Base-by-base conservation (phyloP, 2,113 vertebrate species). In the Mesoclemmys tuberculata region DNA sequence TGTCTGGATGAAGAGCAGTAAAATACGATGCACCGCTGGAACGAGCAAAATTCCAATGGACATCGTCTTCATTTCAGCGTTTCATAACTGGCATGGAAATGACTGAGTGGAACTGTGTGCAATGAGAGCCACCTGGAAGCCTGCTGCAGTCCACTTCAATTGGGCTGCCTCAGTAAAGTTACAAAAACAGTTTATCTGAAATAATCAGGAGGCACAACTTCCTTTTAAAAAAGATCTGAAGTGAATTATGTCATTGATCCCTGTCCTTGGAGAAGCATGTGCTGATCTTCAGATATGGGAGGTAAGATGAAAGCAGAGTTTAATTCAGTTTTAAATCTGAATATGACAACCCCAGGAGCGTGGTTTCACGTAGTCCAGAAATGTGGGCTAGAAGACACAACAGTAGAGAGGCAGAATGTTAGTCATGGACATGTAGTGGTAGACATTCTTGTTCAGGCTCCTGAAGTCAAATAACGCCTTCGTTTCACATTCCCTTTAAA, bases 321-420 rank as follows among this genome's bases (percentile, higher is more conserved):
- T 26, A 51, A 7, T 2, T n/a, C n/a, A 46, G 27, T 96, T 97
- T 97, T 97, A 98, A 93, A 98, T 97, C 93, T 97, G 97, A 3
- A 68, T 71, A 12, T 98, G 98, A 95, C 99, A 99, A 1, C 98
- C 99, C 99, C 99, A 99, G 0, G 99, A 99, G 10, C 98, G 99
- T 84, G 99, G 99, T 93, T 98, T 99, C 97, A 99, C 86, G 71
- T 99, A 98, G 88, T 99, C 99, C 85, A 99, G 82, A 92, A 99
- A 98, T 0, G 98, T 98, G 24, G 99, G 98, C 99, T 99, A 96
- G 10, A 90, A 98, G 84, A 96, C 52, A 92, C 2, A 74, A 90
- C 52, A 93, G 5, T 85, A 87, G 5, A 75, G 52, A 92, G 55
- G 49, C 58, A 89, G 3, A 2, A 16, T 49, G 46, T 88, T 52